A percentile compares a stretch with the other conserved stretches of the same genome.
Conservation (phyloP, 2,888 invertebrate species). For the Tubulanus polymorphus region DNA sequence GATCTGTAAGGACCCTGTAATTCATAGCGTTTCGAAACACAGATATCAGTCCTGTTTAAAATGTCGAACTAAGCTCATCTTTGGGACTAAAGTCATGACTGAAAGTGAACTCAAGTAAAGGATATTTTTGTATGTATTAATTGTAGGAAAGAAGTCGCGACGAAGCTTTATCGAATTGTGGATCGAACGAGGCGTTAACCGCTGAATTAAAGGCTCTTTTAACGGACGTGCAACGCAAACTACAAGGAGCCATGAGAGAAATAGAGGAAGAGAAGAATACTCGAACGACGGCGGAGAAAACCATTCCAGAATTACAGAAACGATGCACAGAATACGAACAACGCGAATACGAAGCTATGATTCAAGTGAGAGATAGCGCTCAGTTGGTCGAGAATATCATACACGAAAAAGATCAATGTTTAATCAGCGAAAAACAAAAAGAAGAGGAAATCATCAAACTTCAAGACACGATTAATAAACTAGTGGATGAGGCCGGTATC, state of each 20-base stretch:
- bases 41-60: no score
- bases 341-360: constrained; percentile 34
- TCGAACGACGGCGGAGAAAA: constrained; percentile 29
- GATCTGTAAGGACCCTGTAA: no score
- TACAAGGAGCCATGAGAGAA: constrained; percentile 24
- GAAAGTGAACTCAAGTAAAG: no score
- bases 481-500: constrained; percentile 48
- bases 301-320: constrained; percentile 35
- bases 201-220: no score
- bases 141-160: no score
- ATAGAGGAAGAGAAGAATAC: constrained; percentile 30
- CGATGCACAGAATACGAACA: constrained; percentile 26
- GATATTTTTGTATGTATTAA: no score
- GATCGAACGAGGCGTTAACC: no score
- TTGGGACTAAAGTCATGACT: no score
- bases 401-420: constrained; percentile 47
- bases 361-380: constrained; percentile 43
- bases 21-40: no score
- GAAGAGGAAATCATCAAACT: constrained; percentile 44
- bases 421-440: constrained; percentile 35
- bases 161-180: no score
- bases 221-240: no score
- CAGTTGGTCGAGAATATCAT: constrained; percentile 46
- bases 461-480: constrained; percentile 38
- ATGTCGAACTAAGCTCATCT: no score